Evolutionary conservation across 2,888 invertebrate species (phyloP), one percentile per base, ranked within the genome.

Genomic region (Scaptomyza tumidula): DNA sequence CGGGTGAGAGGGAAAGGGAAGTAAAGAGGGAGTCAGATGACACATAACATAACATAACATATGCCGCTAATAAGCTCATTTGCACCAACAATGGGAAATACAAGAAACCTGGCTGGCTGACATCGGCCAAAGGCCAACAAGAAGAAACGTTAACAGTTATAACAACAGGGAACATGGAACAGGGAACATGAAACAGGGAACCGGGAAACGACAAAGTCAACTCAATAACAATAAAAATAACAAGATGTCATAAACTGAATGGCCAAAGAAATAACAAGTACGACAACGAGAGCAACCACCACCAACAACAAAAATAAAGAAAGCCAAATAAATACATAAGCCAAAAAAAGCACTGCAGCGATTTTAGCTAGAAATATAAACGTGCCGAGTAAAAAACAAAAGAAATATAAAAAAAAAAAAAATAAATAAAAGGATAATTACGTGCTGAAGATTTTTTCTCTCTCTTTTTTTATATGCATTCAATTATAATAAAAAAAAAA

Each of bases 221-320:
- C 89, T 87, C 87, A 87, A 88, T 83, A 84, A 88, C 81, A 83
- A 83, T 83, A 84, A 86, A 83, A 83, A 84, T 83, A 83, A 83
- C 89, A 83, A 83, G 89, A 89, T 86, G 87, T 86, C 82, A 83
- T 84, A 85, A 81, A 84, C 84, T 61, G 78, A 72, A 75, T 72
- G 78, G 86, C 61, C 68, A 48, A 61, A 62, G 65, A 79, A 69
- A 68, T 71, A 78, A 68, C 66, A 75, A 82, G 78, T 74, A 82
- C 68, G 45, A 67, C 68, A 49, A 67, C 56, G 49, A 27, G 53
- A n/a, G n/a, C n/a, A n/a, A n/a, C 37, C 69, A 44, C 43, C 37
- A 1, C 35, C 50, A 50, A 50, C 58, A 60, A 50, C 59, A 52
- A 19, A 24, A 44, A 48, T n/a, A 44, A 71, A 59, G 64, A 63